Conservation (phyloP, 2,113 vertebrate species). For the Catharus bicknelli region DNA sequence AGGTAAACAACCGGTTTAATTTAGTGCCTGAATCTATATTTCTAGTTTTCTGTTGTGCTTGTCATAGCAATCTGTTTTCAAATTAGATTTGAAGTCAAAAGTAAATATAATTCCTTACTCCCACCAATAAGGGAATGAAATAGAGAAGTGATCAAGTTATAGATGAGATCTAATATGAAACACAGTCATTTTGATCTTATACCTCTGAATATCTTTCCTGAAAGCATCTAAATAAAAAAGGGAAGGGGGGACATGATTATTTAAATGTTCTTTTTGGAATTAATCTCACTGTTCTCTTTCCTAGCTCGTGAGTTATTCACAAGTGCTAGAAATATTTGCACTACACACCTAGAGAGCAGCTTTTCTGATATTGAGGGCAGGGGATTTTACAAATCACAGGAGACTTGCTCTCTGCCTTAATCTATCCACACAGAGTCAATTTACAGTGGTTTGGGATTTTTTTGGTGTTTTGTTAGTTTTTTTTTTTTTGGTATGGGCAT, state of each 20-base stretch:
- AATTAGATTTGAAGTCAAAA: not conserved
- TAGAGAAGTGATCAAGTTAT: not conserved
- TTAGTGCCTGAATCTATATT: not conserved
- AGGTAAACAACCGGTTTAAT: not conserved
- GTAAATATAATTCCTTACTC: not conserved
- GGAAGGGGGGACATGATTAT: accelerated
- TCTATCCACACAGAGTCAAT: not conserved
- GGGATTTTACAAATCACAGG: not conserved
- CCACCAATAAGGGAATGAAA: not conserved
- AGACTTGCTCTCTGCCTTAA: not conserved
- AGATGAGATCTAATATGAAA: not conserved
- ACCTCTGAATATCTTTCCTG: not conserved
- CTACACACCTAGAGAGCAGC: not conserved
- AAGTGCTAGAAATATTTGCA: not conserved
- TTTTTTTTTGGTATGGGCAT: not conserved
- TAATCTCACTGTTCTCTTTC: not conserved
- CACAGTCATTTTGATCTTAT: not conserved
- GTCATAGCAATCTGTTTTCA: not conserved
- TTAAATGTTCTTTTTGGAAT: not conserved
- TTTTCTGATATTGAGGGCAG: not conserved
- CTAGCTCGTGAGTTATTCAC: not conserved
- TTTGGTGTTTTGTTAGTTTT: not conserved
- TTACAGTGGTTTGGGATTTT: not conserved
- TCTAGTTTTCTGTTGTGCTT: not conserved
- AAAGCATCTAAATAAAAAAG: not conserved